Evolutionary conservation across 2,797 vertebrate species (phyloP), one percentile per base, ranked within the genome.

Genomic region (Hafferia zeledoni): DNA sequence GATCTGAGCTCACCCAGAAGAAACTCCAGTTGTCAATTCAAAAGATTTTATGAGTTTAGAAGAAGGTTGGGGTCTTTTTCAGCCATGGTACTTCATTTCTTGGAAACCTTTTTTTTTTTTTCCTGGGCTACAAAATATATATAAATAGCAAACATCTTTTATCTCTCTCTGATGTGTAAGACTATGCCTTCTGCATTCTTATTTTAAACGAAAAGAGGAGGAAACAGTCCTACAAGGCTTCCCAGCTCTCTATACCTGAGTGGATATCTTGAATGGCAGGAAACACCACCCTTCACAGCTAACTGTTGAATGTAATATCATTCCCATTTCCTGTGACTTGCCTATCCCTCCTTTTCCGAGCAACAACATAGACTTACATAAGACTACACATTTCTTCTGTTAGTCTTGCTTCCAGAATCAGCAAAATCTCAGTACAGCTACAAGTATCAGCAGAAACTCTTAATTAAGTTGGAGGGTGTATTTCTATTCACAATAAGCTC

Each of bases 31-130:
- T 72, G 50, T 24, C n/a, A 83, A 8, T 47, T 9, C 22, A 52
- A 72, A 52, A 69, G 27, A 50, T 49, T 30, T 61, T 81, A 57
- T 41, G 7, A 14, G 11, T 63, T 74, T 82, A 22, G 27, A 63
- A 11, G 9, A 35, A 87, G 6, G 9, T 10, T 52, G 33, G 18
- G 1, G 0, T 0, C 31, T 65, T 69, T 71, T 65, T 35, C 49
- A 71, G 33, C 14, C 37, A 47, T 5, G 6, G 22, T 25, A 69
- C 11, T 80, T 83, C 5, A 53, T 49, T 85, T 77, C 28, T 63
- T 39, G 17, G 59, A 77, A 90, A 67, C 27, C 6, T 33, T 64
- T 33, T 57, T 39, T 57, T 39, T 16, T 76, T 86, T 89, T 49
- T 77, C 60, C 75, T 74, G 47, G 63, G 35, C 23, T 75, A 46